Evolutionary conservation across 2,113 vertebrate species (phyloP).

Genomic region (Accipiter cooperii): DNA sequence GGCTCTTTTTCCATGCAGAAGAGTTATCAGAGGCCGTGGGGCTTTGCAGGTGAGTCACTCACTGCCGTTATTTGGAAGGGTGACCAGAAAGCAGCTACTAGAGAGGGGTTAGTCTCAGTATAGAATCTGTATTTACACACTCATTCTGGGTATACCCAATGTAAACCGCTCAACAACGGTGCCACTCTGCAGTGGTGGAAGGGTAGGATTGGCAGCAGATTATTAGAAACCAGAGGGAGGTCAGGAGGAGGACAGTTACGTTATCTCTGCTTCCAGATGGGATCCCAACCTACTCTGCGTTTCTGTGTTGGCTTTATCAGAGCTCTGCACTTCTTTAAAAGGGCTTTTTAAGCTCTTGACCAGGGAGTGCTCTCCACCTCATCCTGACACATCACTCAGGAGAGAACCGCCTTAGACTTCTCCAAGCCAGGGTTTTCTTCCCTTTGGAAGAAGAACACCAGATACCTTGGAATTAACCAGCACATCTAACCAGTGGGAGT

Average conservation of each 20-base stretch:
- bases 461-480: not conserved
- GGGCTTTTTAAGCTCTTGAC: not conserved
- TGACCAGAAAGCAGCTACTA: not conserved
- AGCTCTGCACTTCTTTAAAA: not conserved
- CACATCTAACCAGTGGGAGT: not conserved
- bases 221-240: not conserved
- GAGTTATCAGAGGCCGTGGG: not conserved
- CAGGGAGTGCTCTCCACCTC: not conserved
- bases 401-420: not conserved
- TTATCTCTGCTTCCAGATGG: conserved; percentile 20
- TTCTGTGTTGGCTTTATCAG: not conserved
- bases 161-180: not conserved
- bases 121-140: not conserved
- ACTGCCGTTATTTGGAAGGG: not conserved
- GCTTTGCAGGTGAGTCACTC: not conserved
- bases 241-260: not conserved
- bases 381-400: not conserved
- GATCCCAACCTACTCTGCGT: not conserved
- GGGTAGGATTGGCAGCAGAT: not conserved
- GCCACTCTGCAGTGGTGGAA: not conserved
- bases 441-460: not conserved
- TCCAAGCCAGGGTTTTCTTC: not conserved
- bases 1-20: not conserved
- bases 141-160: not conserved
- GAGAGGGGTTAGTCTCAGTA: not conserved